phyloP scores from a whole-genome alignment of 2,113 vertebrate species.

The Paraplagusia blochii region DNA sequence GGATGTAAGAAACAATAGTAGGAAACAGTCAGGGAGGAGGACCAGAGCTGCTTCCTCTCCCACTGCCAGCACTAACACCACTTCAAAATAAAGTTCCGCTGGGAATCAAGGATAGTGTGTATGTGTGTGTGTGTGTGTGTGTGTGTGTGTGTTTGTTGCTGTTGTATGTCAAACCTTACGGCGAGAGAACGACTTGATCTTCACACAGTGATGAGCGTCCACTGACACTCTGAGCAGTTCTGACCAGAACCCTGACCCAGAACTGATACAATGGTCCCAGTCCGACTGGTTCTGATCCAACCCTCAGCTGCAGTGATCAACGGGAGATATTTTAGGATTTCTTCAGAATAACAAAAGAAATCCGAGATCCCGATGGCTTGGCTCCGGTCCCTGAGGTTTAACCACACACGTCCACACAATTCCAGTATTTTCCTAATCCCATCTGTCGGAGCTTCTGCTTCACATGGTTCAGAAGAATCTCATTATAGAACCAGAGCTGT shows the following conservation, averaged over 20 bases:
- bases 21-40: slow-evolving; percentile 68
- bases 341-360: background rate
- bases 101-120: slow-evolving; percentile 57
- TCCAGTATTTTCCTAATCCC: background rate
- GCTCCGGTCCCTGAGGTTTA: background rate
- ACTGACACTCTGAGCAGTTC: slow-evolving; percentile 6
- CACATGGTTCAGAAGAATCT: no score
- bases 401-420: slow-evolving; percentile 1
- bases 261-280: no score
- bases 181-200: no score
- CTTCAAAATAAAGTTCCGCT: slow-evolving; percentile 27
- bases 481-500: no score
- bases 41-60: slow-evolving; percentile 55
- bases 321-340: background rate
- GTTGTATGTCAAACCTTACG: no score
- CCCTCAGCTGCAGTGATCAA: background rate
- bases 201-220: slow-evolving; percentile 15
- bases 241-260: slow-evolving; percentile 2
- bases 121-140: slow-evolving; percentile 17
- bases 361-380: background rate
- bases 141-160: background rate
- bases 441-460: background rate
- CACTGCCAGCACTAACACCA: slow-evolving; percentile 39
- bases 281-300: background rate
- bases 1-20: slow-evolving; percentile 66